Conservation (phyloP, 2,888 invertebrate species). For the Drosophila pegasa region DNA sequence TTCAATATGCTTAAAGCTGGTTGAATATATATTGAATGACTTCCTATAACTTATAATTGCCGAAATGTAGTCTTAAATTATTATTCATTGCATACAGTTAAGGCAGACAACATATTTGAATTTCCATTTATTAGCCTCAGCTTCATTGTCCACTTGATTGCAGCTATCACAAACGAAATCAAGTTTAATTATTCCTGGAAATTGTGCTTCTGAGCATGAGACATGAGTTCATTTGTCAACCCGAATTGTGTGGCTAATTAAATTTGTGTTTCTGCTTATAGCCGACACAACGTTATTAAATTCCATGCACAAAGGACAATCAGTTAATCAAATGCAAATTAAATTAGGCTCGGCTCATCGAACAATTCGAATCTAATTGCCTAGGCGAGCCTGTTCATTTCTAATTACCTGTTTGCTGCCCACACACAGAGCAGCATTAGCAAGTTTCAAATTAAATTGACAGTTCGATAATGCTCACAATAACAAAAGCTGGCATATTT, state of each 20-base stretch:
- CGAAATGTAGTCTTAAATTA: not conserved
- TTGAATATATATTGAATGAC: not conserved
- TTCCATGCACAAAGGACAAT: conserved; percentile 40
- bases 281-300: conserved; percentile 8
- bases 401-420: conserved; percentile 5
- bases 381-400: conserved; percentile 1
- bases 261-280: conserved; percentile 20
- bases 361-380: conserved; percentile 28
- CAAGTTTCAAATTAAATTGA: conserved; percentile 12
- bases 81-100: not conserved
- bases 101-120: not conserved
- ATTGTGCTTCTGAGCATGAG: not conserved
- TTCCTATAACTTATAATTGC: not conserved
- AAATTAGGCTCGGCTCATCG: conserved; percentile 29
- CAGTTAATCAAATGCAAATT: conserved; percentile 43
- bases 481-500: not conserved
- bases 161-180: not conserved
- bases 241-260: conserved; percentile 20
- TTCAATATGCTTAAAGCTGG: too few relatives aligned
- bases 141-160: not conserved
- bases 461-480: not conserved
- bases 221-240: not conserved
- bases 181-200: not conserved
- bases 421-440: too few relatives aligned
- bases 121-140: not conserved